Percentiles rank a stretch among this genome's conserved stretches.
phyloP scores from a whole-genome alignment of 2,113 vertebrate genomes.

The Microcebus jonahi region DNA sequence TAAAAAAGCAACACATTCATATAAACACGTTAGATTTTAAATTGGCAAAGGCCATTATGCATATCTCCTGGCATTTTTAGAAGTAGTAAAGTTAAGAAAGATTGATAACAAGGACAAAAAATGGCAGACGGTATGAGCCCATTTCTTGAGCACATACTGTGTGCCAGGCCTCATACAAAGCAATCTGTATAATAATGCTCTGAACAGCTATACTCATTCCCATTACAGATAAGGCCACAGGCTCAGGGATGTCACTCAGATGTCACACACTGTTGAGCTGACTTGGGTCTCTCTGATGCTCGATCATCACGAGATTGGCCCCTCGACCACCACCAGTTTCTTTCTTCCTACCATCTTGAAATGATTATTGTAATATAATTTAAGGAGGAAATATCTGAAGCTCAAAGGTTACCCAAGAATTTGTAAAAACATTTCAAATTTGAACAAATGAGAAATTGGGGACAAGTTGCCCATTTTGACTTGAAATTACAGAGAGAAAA shows the following conservation, averaged over 20 bases:
- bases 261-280: not conserved
- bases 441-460: conserved; percentile 71
- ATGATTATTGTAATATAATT: conserved; percentile 73
- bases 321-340: conserved; percentile 53
- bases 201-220: not conserved
- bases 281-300: not conserved
- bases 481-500: conserved; percentile 71
- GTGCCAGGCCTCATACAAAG: not conserved
- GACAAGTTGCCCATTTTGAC: conserved; percentile 64
- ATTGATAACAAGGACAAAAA: not conserved
- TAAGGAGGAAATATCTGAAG: conserved; percentile 75
- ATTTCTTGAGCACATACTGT: not conserved
- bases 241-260: not conserved
- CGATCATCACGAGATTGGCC: not conserved
- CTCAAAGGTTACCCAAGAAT: conserved; percentile 67
- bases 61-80: conserved; percentile 38
- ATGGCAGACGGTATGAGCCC: no score
- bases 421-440: conserved; percentile 72
- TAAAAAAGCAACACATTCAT: not conserved
- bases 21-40: conserved; percentile 14
- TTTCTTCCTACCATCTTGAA: conserved; percentile 73
- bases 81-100: conserved; percentile 31
- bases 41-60: conserved; percentile 22
- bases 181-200: not conserved
- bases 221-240: not conserved